Percentiles rank a stretch among this genome's conserved stretches.
Evolutionary conservation across 2,888 invertebrate species (phyloP).

Genomic region (Reticulitermes lucifugus): DNA sequence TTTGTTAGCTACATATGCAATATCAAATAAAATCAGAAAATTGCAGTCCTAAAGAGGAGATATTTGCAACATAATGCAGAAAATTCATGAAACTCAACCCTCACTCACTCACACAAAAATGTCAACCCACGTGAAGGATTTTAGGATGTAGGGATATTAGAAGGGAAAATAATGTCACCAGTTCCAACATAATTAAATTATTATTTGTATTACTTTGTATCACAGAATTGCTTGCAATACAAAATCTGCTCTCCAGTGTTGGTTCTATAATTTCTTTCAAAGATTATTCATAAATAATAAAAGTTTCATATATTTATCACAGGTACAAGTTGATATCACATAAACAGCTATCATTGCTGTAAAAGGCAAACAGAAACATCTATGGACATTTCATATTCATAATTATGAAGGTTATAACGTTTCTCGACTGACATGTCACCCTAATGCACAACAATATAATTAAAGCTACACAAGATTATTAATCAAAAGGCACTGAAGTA

Average conservation of each 20-base stretch:
- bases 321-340: conserved; percentile 43
- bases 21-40: too few relatives aligned
- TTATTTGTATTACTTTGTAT: conserved; percentile 9
- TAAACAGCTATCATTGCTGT: conserved; percentile 29
- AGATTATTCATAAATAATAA: conserved; percentile 19
- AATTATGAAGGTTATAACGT: conserved; percentile 1
- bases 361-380: conserved; percentile 19
- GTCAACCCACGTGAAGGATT: neutral
- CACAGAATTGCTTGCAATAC: conserved; percentile 30
- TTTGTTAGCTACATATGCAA: too few relatives aligned
- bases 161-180: neutral
- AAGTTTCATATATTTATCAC: conserved; percentile 41
- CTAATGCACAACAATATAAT: neutral
- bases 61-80: too few relatives aligned
- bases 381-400: conserved; percentile 13
- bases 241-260: conserved; percentile 3
- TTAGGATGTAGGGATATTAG: neutral
- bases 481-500: conserved; percentile 22
- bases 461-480: conserved; percentile 18
- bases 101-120: too few relatives aligned
- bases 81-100: too few relatives aligned
- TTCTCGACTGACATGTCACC: neutral
- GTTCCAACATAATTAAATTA: neutral
- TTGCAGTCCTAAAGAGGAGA: too few relatives aligned
- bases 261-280: conserved; percentile 17